Evolutionary conservation across 2,888 invertebrate genomes (phyloP), one percentile per base, ranked within the genome.

Genomic region (Carcina quercana): DNA sequence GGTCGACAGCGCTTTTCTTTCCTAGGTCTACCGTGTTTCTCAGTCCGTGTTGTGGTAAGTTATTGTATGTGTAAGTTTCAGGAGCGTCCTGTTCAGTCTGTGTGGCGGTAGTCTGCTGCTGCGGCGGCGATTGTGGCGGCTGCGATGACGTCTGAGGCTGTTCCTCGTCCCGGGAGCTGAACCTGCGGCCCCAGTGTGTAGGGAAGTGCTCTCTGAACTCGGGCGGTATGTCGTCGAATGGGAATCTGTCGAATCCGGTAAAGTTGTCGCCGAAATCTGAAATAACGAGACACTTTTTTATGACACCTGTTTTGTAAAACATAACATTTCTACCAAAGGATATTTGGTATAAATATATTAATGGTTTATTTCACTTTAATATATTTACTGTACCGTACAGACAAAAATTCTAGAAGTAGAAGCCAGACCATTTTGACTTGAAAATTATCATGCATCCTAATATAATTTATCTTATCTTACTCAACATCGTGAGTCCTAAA

Each of bases 21-120:
- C 92, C 92, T 59, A 93, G 87, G 61, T 93, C 93, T 38, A 92
- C 90, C 13, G 93, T 93, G 58, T 93, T 93, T 43, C 93, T 87
- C 37, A 91, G 63, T 3, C 89, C 89, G 86, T 91, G 88, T 48
- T 90, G 90, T 28, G 88, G 87, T 7, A 91, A 54, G 35, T n/a
- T 24, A 24, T 58, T 46, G 15, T 62, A 60, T 34, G 61, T 55
- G 30, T 56, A 40, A 11, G 46, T 45, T 35, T 61, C 59, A 43
- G 59, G 56, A 3, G 63, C 54, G 27, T 57, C 50, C 31, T 61
- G 63, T 47, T 78, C 78, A 32, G 82, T 79, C 59, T 82, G 82
- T 55, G 82, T 78, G 35, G 72, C 66, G 28, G 71, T 50, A n/a
- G 67, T 65, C 32, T 68, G 64, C 32, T 73, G 71, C 32, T 62